phyloP scores from a whole-genome alignment of 2,113 vertebrate genomes.

The Vireo altiloquus region DNA sequence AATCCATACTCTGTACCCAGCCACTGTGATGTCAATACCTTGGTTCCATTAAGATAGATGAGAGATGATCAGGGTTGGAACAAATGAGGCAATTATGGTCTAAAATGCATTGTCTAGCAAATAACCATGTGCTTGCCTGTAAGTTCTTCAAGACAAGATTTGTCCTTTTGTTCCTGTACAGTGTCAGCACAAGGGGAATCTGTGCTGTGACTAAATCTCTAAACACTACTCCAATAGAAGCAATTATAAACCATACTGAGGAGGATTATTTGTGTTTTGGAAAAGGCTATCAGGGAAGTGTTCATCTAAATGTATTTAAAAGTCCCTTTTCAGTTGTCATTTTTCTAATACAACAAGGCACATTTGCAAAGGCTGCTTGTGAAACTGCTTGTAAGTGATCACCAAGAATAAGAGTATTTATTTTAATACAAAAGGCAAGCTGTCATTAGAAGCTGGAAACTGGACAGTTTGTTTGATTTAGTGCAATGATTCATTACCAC shows the following conservation, averaged over 20 bases:
- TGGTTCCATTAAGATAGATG: background rate
- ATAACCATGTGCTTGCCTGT: background rate
- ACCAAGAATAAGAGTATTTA: background rate
- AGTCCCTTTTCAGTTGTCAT: background rate
- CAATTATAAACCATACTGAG: background rate
- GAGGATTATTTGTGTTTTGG: background rate
- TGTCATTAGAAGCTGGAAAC: background rate
- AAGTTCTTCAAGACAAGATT: background rate
- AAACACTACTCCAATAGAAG: background rate
- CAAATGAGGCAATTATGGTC: background rate
- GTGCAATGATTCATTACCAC: background rate
- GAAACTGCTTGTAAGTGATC: background rate
- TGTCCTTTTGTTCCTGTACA: background rate
- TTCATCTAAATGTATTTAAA: background rate
- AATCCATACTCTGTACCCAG: background rate
- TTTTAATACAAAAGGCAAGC: background rate
- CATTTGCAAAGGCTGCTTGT: background rate
- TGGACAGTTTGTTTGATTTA: background rate
- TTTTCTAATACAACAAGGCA: background rate
- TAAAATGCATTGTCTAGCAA: background rate
- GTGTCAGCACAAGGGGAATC: background rate
- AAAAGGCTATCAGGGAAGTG: background rate
- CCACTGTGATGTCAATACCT: background rate
- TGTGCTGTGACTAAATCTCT: background rate
- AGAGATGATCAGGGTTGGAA: background rate